These are phyloP conservation scores for Hassar affinis DNA, from an alignment of 2,113 vertebrate species.

Conservation along the genomic window DNA sequence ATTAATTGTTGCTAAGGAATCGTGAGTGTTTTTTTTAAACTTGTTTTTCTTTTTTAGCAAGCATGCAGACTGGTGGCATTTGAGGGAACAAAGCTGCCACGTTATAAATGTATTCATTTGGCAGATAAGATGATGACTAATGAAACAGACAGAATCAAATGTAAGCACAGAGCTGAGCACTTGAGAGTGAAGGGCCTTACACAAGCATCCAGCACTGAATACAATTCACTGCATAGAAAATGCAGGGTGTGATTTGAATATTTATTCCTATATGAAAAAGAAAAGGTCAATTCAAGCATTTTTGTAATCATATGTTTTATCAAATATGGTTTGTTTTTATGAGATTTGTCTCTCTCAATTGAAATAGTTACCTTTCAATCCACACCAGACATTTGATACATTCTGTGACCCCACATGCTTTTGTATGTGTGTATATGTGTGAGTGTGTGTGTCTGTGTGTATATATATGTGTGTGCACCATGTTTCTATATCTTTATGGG, in stretches of 20 bases:
- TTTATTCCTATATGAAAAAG: background rate
- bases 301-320: background rate
- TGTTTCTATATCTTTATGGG: too few relatives aligned
- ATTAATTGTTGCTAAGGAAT: background rate
- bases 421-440: too few relatives aligned
- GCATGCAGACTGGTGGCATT: background rate
- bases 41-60: background rate
- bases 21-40: background rate
- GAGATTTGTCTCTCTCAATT: background rate
- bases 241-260: background rate
- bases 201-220: background rate
- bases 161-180: background rate
- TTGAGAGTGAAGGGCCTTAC: background rate
- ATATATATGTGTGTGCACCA: too few relatives aligned
- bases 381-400: background rate
- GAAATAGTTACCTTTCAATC: background rate
- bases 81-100: background rate
- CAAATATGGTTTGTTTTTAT: background rate
- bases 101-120: background rate
- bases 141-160: constrained; percentile 1
- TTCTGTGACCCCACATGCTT: background rate
- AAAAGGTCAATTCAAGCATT: background rate
- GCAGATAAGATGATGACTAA: background rate
- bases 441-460: too few relatives aligned
- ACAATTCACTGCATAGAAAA: background rate